Base-by-base conservation (phyloP, 1,140 invertebrate species). In the Aphidius gifuensis region DNA sequence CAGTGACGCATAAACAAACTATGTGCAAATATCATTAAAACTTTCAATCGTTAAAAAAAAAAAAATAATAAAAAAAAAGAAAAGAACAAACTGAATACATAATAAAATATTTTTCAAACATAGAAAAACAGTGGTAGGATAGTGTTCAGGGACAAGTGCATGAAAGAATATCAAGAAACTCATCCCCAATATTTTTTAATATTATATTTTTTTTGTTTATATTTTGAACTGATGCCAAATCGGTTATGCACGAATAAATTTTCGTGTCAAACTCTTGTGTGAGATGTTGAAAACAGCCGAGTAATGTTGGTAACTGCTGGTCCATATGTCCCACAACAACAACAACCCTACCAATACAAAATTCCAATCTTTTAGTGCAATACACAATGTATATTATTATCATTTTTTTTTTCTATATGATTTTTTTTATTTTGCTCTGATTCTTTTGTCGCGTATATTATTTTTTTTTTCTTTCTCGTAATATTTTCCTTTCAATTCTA, bases 161-260 rank as follows among this genome's bases (percentile, higher is more conserved):
- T 42, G 54, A 11, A 50, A 38, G 61, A 48, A 47, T 43, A 43
- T 43, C 16, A 40, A 60, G 53, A 23, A 32, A 32, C 23, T 32
- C 23, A 32, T 32, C 23, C 23, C 23, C 4, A 32, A 32, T 32
- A 32, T 32, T 32, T 1, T 32, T 32, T 32, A 32, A 32, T 32
- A 32, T 32, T 32, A 32, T 32, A 32, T 32, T 32, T 32, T 32
- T 32, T 32, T 32, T 32, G 23, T 32, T 32, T 32, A 49, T 49
- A 9, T 49, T 56, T 63, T 63, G 61, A 63, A 63, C 61, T 51
- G 40, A 42, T 63, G 61, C 77, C 78, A 77, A 78, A 78, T 77
- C 74, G 72, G 75, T 78, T 77, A 79, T 77, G 73, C 76, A 69
- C 73, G 76, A 79, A 76, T 78, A 77, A 78, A 80, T 80, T 80